Evolutionary conservation across 2,797 vertebrate genomes (phyloP), one percentile per base, ranked within the genome.

Genomic region (Cheirogaleus major): DNA sequence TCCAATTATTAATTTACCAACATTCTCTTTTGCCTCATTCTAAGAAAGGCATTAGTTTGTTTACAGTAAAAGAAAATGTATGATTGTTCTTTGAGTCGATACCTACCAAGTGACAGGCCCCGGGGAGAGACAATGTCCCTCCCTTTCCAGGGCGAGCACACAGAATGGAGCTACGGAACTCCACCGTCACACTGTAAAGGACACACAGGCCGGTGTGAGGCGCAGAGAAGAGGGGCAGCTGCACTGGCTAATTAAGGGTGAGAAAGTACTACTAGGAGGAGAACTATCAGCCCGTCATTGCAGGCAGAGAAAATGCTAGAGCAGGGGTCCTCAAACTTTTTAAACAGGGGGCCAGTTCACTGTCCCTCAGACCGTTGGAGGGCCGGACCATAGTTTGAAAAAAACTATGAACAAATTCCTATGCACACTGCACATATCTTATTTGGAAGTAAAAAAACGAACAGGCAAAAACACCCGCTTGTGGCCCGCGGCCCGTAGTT

Each of bases 31-130:
- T 82, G 43, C 50, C 41, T 38, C 55, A 43, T 23, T 59, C 55
- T 85, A 72, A 61, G 59, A 72, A 82, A 82, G 82, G 30, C 35
- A 57, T 63, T 48, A 27, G 63, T 73, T 61, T 72, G 18, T 76
- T 88, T 75, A 63, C 84, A 72, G 35, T n/a, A 73, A 76, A 59
- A 73, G 30, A 67, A 94, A 80, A 95, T 13, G 55, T 1, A 17
- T 25, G 45, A 55, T 38, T 38, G 55, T 38, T 91, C 18, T 43
- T 45, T 57, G 72, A 92, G 43, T 35, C 18, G 25, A 41, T 2
- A 15, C 3, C 63, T 41, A 65, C 30, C 65, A 41, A 65, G 13
- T 32, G 32, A 48, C 7, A 15, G 84, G 25, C 12, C 2, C 13
- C 5, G 2, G 30, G 23, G 25, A 69, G 35, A 41, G 69, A 52